Conservation (phyloP, 2,113 vertebrate genomes). For the Arenaria interpres region DNA sequence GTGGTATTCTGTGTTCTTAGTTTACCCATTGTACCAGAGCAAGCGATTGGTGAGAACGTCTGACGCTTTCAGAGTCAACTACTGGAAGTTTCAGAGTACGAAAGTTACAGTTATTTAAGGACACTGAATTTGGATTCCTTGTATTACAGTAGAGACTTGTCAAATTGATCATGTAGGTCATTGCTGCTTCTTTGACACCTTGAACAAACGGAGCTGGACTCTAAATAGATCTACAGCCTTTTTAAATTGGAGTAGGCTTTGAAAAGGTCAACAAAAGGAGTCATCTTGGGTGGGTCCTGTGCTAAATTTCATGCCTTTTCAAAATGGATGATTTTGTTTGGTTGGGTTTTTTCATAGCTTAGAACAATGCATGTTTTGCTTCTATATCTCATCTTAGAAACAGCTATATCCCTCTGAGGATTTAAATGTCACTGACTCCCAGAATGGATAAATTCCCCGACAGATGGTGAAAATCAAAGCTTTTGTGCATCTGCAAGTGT, state of each 20-base stretch:
- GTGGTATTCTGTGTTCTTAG: fast-evolving
- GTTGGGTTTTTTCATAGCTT: background rate
- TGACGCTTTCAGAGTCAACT: fast-evolving
- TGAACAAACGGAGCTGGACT: background rate
- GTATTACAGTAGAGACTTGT: background rate
- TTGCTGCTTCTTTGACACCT: background rate
- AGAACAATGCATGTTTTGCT: background rate
- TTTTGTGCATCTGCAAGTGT: background rate
- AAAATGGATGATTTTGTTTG: background rate
- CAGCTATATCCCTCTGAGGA: background rate
- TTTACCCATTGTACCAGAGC: background rate
- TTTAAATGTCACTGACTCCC: background rate
- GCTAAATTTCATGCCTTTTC: background rate
- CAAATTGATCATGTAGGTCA: fast-evolving
- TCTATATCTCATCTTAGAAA: background rate
- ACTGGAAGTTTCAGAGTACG: background rate
- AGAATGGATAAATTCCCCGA: background rate
- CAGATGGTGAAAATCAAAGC: background rate
- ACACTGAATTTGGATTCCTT: background rate
- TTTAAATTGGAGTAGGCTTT: background rate
- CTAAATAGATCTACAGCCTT: background rate
- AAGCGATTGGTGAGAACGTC: background rate
- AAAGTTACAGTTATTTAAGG: background rate
- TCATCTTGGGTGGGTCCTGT: background rate
- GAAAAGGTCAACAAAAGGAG: background rate